A percentile compares a stretch with the other conserved stretches of the same genome.
Evolutionary conservation across 35 echinoderm and acorn worm species (phyloP).

Genomic region (Ophioderma brevispina): DNA sequence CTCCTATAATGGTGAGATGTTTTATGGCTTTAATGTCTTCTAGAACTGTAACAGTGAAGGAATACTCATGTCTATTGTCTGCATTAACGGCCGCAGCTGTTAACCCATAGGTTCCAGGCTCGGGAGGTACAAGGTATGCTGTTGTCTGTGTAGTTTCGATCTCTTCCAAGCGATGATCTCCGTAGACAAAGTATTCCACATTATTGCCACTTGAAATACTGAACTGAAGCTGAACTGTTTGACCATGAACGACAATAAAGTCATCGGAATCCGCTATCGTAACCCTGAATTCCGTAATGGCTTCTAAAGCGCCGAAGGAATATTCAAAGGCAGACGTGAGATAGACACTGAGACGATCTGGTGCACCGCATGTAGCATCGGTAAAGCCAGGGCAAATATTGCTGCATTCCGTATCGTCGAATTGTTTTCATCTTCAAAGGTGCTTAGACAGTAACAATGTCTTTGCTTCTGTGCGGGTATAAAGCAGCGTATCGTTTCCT

Average conservation of each 20-base stretch:
- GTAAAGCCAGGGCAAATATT: not conserved
- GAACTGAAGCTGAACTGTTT: not conserved
- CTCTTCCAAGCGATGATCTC: not conserved
- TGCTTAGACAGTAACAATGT: not conserved
- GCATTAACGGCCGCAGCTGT: not conserved
- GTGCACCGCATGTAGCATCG: not conserved
- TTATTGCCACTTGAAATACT: not conserved
- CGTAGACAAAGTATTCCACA: slow-evolving; percentile 2
- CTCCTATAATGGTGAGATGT: not conserved
- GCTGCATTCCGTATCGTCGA: not conserved
- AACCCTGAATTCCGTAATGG: not conserved
- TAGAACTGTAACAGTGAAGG: not conserved
- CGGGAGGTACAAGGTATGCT: not conserved
- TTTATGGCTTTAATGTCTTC: not conserved
- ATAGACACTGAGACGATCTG: not conserved
- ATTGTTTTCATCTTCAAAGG: not conserved
- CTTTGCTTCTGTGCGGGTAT: not conserved
- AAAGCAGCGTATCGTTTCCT: not conserved
- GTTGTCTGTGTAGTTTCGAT: not conserved
- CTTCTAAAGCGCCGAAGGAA: not conserved
- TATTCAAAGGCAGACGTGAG: not conserved
- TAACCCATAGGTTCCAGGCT: not conserved
- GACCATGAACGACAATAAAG: not conserved
- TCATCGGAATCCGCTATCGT: not conserved
- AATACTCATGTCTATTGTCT: not conserved